phyloP scores from a whole-genome alignment of 2,888 invertebrate species.

The Bugula neritina region DNA sequence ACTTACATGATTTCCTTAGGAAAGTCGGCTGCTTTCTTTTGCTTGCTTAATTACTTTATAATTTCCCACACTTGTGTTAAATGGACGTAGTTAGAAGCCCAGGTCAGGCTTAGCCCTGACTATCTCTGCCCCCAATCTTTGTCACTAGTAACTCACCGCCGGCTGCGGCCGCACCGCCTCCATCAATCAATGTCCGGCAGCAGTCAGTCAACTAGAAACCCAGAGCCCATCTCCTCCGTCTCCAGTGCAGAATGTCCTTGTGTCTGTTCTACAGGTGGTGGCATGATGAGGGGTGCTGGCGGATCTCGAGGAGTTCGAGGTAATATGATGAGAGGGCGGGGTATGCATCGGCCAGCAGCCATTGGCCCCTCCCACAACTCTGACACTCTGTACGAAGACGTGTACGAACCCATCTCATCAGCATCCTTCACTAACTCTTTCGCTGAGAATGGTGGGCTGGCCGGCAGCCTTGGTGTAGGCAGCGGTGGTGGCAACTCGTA shows the following conservation, averaged over 20 bases:
- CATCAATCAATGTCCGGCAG: no score
- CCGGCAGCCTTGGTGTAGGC: background rate
- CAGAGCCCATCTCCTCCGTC: background rate
- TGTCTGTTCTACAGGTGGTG: background rate
- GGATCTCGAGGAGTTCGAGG: background rate
- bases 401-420: slow-evolving; percentile 1
- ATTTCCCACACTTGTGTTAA: no score
- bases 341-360: background rate
- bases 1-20: no score
- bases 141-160: no score
- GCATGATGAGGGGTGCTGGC: slow-evolving; percentile 16
- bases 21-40: no score
- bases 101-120: no score
- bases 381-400: slow-evolving; percentile 16
- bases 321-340: background rate
- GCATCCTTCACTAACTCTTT: background rate
- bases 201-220: background rate
- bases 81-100: no score
- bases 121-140: background rate
- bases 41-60: no score
- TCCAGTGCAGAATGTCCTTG: background rate
- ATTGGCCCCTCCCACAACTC: background rate
- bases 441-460: background rate
- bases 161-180: no score
- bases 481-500: background rate